Evolutionary conservation across 2,797 vertebrate genomes (phyloP).

Genomic region (Sandelia bainsii): DNA sequence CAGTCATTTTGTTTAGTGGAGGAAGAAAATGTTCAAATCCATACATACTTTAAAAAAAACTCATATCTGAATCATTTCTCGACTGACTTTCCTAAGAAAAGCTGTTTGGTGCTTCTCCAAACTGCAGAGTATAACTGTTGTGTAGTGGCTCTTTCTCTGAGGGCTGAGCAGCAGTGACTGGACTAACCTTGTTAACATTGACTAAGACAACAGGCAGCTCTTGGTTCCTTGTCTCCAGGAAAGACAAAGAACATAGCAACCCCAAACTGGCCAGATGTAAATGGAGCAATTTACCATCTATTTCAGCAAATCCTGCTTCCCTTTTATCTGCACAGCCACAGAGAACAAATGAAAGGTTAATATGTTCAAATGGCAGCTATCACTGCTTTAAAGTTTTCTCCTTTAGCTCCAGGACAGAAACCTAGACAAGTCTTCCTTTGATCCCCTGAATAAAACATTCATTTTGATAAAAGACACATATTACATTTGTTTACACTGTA

Average conservation of each 20-base stretch:
- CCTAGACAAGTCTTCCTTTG: constrained; percentile 48
- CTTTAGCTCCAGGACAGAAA: constrained; percentile 41
- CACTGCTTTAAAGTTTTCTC: constrained; percentile 57
- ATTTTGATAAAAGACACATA: constrained; percentile 22
- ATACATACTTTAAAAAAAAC: neutral
- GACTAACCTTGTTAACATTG: constrained; percentile 79
- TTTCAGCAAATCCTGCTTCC: constrained; percentile 48
- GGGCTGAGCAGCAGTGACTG: constrained; percentile 56
- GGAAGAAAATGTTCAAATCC: neutral
- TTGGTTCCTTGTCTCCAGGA: constrained; percentile 55
- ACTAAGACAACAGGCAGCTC: constrained; percentile 65
- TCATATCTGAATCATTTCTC: neutral
- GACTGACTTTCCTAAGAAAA: neutral
- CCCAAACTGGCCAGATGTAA: constrained; percentile 59
- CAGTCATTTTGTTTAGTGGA: too few species aligned
- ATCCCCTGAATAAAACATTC: constrained; percentile 36
- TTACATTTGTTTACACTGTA: neutral
- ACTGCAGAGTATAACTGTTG: constrained; percentile 61
- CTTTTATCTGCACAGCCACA: constrained; percentile 62
- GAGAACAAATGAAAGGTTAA: constrained; percentile 78
- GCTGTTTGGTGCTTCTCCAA: constrained; percentile 29
- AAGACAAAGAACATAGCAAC: constrained; percentile 48
- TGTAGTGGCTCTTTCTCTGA: constrained; percentile 58
- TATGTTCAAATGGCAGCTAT: constrained; percentile 68
- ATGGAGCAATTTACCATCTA: constrained; percentile 65